phyloP scores from a whole-genome alignment of 2,113 vertebrate genomes.

The Edolisoma coerulescens region DNA sequence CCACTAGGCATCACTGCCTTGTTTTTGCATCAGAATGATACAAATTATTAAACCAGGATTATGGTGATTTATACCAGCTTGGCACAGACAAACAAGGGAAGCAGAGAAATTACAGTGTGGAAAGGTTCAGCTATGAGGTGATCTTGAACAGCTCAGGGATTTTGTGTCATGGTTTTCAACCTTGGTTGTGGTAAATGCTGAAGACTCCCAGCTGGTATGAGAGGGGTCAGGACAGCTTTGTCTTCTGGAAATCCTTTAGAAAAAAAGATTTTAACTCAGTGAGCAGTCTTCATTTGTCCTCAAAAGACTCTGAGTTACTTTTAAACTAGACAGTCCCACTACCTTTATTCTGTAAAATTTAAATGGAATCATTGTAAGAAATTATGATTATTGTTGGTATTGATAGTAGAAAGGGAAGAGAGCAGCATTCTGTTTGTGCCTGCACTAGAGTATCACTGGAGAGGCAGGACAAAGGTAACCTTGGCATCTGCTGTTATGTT shows the following conservation, averaged over 20 bases:
- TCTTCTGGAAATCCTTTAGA: background rate
- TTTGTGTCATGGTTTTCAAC: background rate
- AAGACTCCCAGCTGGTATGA: background rate
- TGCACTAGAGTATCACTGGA: background rate
- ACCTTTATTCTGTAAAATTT: background rate
- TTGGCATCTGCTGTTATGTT: slow-evolving; percentile 2
- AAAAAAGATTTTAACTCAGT: background rate
- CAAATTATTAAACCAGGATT: background rate
- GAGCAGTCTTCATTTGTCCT: background rate
- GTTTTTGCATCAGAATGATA: background rate
- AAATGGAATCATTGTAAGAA: background rate
- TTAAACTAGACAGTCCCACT: background rate
- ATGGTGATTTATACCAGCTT: background rate
- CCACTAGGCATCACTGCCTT: background rate
- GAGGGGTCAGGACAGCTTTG: background rate
- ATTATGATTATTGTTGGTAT: background rate
- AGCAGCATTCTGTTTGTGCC: background rate
- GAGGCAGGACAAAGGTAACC: slow-evolving; percentile 2
- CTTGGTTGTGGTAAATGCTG: background rate
- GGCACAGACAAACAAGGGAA: background rate
- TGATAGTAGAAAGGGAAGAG: background rate
- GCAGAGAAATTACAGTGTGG: background rate
- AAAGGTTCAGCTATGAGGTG: background rate
- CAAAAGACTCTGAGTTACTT: background rate
- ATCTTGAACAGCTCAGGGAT: background rate